Conservation (phyloP, 1,140 invertebrate species). For the Harpegnathos saltator region DNA sequence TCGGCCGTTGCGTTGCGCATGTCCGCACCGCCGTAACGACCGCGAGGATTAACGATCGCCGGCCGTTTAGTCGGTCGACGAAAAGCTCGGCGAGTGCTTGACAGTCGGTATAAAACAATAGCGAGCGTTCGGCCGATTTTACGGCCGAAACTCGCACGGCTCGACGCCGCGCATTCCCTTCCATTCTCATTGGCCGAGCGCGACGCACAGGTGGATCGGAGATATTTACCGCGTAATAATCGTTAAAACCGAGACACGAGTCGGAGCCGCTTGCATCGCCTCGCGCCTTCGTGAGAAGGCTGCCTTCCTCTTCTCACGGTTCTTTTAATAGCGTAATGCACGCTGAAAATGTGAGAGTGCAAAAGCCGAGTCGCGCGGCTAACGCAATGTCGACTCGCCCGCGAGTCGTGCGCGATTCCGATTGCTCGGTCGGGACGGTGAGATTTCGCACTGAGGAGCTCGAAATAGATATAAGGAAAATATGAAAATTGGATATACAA, state of each 20-base stretch:
- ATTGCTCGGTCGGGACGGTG: neutral
- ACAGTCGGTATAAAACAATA: conserved; percentile 78
- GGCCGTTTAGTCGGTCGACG: conserved; percentile 55
- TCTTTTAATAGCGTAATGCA: conserved; percentile 33
- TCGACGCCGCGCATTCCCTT: conserved; percentile 39
- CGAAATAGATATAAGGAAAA: too few relatives aligned
- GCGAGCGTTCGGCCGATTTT: conserved; percentile 70
- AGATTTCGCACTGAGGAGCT: neutral
- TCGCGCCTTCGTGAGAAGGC: conserved; percentile 32
- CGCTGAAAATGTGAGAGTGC: conserved; percentile 25
- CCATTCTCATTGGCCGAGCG: neutral
- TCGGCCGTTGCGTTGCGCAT: too few relatives aligned
- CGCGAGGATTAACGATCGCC: conserved; percentile 12
- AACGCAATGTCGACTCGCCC: conserved; percentile 31
- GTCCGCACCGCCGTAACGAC: neutral
- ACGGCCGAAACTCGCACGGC: conserved; percentile 49
- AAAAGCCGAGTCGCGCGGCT: conserved; percentile 28
- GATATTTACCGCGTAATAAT: conserved; percentile 82
- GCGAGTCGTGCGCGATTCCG: conserved; percentile 11
- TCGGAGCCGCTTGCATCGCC: neutral
- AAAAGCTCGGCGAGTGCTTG: conserved; percentile 76
- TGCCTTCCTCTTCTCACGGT: conserved; percentile 33
- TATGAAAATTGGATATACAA: too few relatives aligned
- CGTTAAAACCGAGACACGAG: conserved; percentile 75
- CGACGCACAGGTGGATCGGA: conserved; percentile 76